These are phyloP conservation scores for Neodiprion lecontei DNA, from an alignment of 1,140 invertebrate species.

Conservation along the genomic window DNA sequence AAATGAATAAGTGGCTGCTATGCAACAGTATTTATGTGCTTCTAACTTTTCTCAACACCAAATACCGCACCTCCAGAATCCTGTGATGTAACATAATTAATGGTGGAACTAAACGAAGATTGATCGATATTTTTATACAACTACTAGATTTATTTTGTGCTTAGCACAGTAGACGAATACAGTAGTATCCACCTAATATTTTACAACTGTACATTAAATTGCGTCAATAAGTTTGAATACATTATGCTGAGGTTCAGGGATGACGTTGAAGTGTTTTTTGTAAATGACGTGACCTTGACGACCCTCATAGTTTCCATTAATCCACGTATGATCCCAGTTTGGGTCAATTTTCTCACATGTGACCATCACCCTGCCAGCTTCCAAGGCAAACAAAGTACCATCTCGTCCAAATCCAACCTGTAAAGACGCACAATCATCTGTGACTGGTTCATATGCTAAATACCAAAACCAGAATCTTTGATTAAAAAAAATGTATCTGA, in stretches of 20 bases:
- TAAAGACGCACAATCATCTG: slow-evolving; percentile 35
- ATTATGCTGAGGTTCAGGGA: slow-evolving; percentile 75
- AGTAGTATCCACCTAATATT: background rate
- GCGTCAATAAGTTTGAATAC: slow-evolving; percentile 78
- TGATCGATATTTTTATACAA: too few species aligned
- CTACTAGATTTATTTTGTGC: too few species aligned
- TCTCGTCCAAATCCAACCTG: slow-evolving; percentile 81
- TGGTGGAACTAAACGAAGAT: too few species aligned
- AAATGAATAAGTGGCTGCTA: too few species aligned
- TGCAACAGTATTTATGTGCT: too few species aligned
- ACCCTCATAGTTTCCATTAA: slow-evolving; percentile 68
- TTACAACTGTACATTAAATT: slow-evolving; percentile 57
- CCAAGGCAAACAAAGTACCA: slow-evolving; percentile 77
- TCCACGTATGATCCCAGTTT: slow-evolving; percentile 75
- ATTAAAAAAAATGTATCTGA: background rate
- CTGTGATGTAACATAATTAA: too few species aligned
- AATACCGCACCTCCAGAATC: too few species aligned
- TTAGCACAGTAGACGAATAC: too few species aligned
- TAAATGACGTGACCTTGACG: slow-evolving; percentile 71
- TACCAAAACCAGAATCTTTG: background rate
- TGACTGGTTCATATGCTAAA: background rate
- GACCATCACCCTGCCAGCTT: slow-evolving; percentile 74
- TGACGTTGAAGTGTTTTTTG: slow-evolving; percentile 84
- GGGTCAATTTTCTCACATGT: slow-evolving; percentile 80
- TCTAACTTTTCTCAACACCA: too few species aligned